Evolutionary conservation across 2,113 vertebrate species (phyloP), one percentile per base, ranked within the genome.

Genomic region (Percina caprodes): DNA sequence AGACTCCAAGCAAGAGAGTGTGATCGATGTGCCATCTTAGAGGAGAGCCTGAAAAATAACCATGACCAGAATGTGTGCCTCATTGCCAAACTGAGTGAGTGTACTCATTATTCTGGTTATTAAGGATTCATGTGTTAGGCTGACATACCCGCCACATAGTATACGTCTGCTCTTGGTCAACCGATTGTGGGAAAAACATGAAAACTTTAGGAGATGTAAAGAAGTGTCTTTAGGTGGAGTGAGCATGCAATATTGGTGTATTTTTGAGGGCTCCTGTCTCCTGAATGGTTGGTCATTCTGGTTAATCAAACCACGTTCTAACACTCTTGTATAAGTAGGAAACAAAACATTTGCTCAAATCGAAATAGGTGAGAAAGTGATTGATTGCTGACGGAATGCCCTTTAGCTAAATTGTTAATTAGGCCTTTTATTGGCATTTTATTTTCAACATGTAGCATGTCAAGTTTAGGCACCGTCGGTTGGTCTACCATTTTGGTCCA

Each of bases 11-110:
- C 95, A 0, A 95, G 96, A 72, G 92, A 96, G 39, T 99, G 98
- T 91, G 96, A 96, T 86, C 96, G 94, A 45, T 99, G 97, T 93
- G 93, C 95, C 71, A 93, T 96, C 73, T 97, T 96, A 0, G 96
- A 97, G 92, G 97, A 97, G 67, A 95, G 96, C 23, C 95, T 97
- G 95, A 95, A 95, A 88, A 96, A 94, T 66, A 94, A 94, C 74
- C 96, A 96, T 76, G 94, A 92, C 26, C 96, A 97, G 70, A 96
- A 96, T 85, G 91, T 97, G 39, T 93, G 89, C 46, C 95, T 97
- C 45, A 93, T 99, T 59, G 91, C 94, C 49, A 96, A 97, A 77
- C 95, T 98, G 56, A 96, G 98, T 99, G 87, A 97, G 98, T 96
- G 59, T 42, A n/a, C 1, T 67, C 4, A 30, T 16, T 18, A 10